Conservation (phyloP, 2,888 invertebrate species). For the Heliconius sara region DNA sequence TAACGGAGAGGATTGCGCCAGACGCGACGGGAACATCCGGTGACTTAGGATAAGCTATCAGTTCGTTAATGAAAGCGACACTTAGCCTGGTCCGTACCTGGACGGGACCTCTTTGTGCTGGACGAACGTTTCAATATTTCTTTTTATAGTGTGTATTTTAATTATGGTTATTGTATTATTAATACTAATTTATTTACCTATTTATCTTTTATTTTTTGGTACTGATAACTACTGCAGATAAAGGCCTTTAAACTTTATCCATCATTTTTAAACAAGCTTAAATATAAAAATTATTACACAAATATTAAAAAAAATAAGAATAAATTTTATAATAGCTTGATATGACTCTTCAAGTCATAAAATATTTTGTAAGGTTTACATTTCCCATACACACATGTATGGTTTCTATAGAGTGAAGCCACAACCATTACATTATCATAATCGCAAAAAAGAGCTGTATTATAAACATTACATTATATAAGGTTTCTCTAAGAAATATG, state of each 20-base stretch:
- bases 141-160: background rate
- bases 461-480: constrained; percentile 7
- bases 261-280: too few species aligned
- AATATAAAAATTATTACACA: too few species aligned
- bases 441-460: constrained; percentile 22
- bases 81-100: constrained; percentile 6
- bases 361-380: constrained; percentile 20
- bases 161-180: background rate
- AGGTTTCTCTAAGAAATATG: background rate
- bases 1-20: constrained; percentile 8
- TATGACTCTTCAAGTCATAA: constrained; percentile 17
- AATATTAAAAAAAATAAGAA: background rate
- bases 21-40: constrained; percentile 40
- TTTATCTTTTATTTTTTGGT: too few species aligned
- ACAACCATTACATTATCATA: constrained; percentile 33
- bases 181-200: background rate
- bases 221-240: too few species aligned
- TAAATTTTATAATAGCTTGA: background rate
- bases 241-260: too few species aligned
- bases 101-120: background rate
- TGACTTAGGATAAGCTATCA: constrained; percentile 33
- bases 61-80: constrained; percentile 11
- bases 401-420: constrained; percentile 40
- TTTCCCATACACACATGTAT: constrained; percentile 21
- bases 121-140: background rate